phyloP scores from a whole-genome alignment of 2,797 vertebrate genomes.

The Lithobates sylvaticus region DNA sequence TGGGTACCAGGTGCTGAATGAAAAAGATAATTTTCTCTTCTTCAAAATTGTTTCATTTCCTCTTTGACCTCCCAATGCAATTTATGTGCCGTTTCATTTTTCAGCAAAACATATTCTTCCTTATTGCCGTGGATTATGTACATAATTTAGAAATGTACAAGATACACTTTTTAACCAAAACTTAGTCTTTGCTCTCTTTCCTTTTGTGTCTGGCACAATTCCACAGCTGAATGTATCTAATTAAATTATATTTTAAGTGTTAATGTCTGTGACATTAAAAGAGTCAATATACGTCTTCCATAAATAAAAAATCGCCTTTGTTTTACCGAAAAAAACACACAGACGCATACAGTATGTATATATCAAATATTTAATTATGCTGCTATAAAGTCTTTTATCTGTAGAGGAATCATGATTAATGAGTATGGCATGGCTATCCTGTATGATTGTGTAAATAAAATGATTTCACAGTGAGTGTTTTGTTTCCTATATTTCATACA shows the following conservation, averaged over 20 bases:
- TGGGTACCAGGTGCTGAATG: background rate
- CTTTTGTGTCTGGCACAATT: background rate
- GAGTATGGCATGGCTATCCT: slow-evolving; percentile 43
- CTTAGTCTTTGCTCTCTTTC: background rate
- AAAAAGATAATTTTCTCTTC: background rate
- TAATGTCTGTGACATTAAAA: slow-evolving; percentile 36
- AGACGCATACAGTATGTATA: slow-evolving; percentile 4
- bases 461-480: slow-evolving; percentile 43
- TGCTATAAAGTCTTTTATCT: slow-evolving; percentile 49
- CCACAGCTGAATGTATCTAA: slow-evolving; percentile 40
- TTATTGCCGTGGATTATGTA: slow-evolving; percentile 29
- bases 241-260: slow-evolving; percentile 25
- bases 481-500: background rate
- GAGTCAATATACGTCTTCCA: slow-evolving; percentile 51
- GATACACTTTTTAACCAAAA: slow-evolving; percentile 1
- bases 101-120: background rate
- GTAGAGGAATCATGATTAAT: slow-evolving; percentile 39
- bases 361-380: slow-evolving; percentile 41
- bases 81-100: background rate
- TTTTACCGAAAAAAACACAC: slow-evolving; percentile 21
- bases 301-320: slow-evolving; percentile 47
- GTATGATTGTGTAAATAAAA: slow-evolving; percentile 60
- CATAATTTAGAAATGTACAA: slow-evolving; percentile 6
- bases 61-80: background rate
- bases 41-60: background rate